Base-by-base conservation (phyloP, 64 coral and sea anemone genomes). In the Stichodactyla helianthus region DNA sequence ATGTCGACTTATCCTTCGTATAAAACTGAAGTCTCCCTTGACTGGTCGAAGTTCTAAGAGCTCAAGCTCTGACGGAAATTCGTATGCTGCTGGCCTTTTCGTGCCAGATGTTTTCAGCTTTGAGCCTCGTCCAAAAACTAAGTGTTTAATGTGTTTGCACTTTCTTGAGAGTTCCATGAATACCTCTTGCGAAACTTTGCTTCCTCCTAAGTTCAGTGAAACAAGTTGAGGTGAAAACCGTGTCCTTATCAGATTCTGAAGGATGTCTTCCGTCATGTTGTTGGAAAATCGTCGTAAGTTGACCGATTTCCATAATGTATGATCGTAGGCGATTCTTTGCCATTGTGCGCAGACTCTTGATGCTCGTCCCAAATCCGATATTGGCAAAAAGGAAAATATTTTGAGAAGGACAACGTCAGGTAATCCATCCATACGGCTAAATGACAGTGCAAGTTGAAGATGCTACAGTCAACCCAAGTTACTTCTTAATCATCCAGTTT, bases 101-200 rank as follows among this genome's bases (percentile, higher is more conserved):
- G 88, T 92, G 79, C 55, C 77, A 31, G 84, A 88, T 5, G 71
- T 83, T 50, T 91, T 92, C 5, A 99, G 58, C 59, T 99, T 99
- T 44, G 97, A 99, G 50, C 97, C 97, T 58, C 93, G 87, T 71
- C 97, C 93, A 83, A 99, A 95, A 90, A 99, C 90, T 17, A 99
- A 63, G 74, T 89, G 86, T 64, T 93, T 94, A 59, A 99, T 74
- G 74, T 90, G 91, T 58, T 95, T 99, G 52, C 97, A 99, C 82
- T 82, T 95, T 86, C 88, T 92, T 54, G 88, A 86, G 5, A 99
- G 82, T 23, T 99, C 93, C 17, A 88, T 92, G 0, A 99, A 87
- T 26, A 99, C 80, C 59, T 94, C 91, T 27, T 88, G 88, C 16
- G 97, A 95, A 62, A 99, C 71, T 28, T 89, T 88, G 59, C 93